Evolutionary conservation across 2,797 vertebrate genomes (phyloP), one percentile per base, ranked within the genome.

Genomic region (Labeo calbasu): DNA sequence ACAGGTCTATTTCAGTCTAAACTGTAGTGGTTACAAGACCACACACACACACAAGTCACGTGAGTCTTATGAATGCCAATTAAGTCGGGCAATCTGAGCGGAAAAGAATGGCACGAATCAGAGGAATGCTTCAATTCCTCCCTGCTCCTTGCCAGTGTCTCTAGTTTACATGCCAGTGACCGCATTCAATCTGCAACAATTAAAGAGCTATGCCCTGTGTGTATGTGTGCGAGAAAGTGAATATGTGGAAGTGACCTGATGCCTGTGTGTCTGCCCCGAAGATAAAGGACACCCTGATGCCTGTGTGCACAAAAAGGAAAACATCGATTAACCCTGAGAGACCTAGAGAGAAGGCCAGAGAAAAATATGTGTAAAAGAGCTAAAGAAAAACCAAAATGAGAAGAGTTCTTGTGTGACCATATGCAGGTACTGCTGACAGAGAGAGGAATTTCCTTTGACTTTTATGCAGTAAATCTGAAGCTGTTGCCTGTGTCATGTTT

Each of bases 101-200:
- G 82, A 86, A 85, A 66, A 28, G 43, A 85, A 81, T 66, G 32
- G 5, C 19, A 73, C 25, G 9, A 57, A 84, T 79, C 81, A 72
- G 55, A 65, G 57, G 43, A 83, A 87, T 82, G 86, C 87, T 85
- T 87, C 76, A 86, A 57, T 87, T 88, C 82, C 81, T 86, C 25
- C 76, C 84, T 88, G 61, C 2, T n/a, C 78, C 85, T 85, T 86
- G 85, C 88, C 87, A 84, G 69, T 85, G 85, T 82, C 83, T 57
- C 69, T 61, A 48, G 40, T 84, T 81, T 84, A 81, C 84, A 87
- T 81, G 81, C 46, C 69, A 85, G 23, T 77, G 81, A 89, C 86
- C 63, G 61, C 76, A 86, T 84, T 88, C 90, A 91, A 89, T 91
- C 89, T 89, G 86, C 85, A 89, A 83, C 91, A 92, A 93, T 91